Conservation (phyloP, 2,888 invertebrate species). For the Malthinus flaveolus region DNA sequence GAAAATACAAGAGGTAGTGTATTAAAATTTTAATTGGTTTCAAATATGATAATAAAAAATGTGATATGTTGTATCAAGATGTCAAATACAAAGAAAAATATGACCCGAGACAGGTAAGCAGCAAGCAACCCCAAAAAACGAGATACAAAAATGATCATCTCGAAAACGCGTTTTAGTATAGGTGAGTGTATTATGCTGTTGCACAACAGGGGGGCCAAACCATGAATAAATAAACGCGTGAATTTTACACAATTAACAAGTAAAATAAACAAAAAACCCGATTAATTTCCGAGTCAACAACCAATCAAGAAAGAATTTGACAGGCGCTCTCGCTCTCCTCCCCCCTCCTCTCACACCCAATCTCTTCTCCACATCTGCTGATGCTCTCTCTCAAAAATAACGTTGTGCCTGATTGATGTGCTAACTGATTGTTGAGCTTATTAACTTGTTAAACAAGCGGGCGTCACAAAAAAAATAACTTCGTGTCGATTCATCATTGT, state of each 20-base stretch:
- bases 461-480: conserved; percentile 39
- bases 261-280: conserved; percentile 55
- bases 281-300: conserved; percentile 54
- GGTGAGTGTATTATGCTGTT: conserved; percentile 52
- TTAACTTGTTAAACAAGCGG: conserved; percentile 55
- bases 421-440: conserved; percentile 55
- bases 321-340: conserved; percentile 38
- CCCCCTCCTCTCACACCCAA: not conserved
- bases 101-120: conserved; percentile 34
- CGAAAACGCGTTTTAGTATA: conserved; percentile 42
- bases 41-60: conserved; percentile 34
- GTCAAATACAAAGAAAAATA: conserved; percentile 48
- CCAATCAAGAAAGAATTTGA: conserved; percentile 54
- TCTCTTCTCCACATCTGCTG: too few species aligned
- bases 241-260: conserved; percentile 58
- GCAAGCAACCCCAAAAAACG: conserved; percentile 36
- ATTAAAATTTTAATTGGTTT: conserved; percentile 34
- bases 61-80: conserved; percentile 46
- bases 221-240: conserved; percentile 58
- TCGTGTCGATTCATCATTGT: conserved; percentile 50
- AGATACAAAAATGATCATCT: conserved; percentile 37
- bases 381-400: not conserved
- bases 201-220: conserved; percentile 51
- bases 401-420: conserved; percentile 49
- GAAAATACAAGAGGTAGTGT: conserved; percentile 14